A percentile compares a stretch with the other conserved stretches of the same genome.
phyloP scores from a whole-genome alignment of 2,113 vertebrate species.

The Thunnus maccoyii region DNA sequence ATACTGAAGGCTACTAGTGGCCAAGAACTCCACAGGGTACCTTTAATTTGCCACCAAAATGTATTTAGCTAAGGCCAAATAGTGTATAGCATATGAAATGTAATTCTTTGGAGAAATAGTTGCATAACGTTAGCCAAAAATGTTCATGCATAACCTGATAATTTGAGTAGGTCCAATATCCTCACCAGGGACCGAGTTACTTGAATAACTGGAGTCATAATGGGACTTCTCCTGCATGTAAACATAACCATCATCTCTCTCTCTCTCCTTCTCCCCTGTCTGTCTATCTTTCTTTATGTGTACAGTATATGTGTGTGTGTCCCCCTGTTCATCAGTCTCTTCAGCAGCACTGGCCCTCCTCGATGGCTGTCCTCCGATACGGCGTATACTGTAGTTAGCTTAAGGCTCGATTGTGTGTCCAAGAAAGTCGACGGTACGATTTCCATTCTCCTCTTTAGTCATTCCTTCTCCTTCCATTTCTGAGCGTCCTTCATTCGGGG shows the following conservation, averaged over 20 bases:
- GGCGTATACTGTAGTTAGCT: slow-evolving; percentile 86
- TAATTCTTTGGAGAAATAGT: not conserved
- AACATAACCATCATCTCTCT: slow-evolving; percentile 23
- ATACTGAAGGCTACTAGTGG: not conserved
- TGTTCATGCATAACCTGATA: not conserved
- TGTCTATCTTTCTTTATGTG: not conserved
- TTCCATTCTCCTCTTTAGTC: slow-evolving; percentile 51
- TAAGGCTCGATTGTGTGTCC: slow-evolving; percentile 94
- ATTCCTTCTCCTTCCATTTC: slow-evolving; percentile 41
- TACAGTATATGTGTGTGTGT: slow-evolving; percentile 10
- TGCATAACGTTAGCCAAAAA: not conserved
- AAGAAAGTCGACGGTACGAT: slow-evolving; percentile 79
- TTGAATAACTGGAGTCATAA: not conserved
- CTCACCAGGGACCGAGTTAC: not conserved
- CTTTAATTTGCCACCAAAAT: not conserved
- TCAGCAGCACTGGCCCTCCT: slow-evolving; percentile 88
- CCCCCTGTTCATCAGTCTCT: slow-evolving; percentile 67
- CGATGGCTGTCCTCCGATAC: slow-evolving; percentile 95
- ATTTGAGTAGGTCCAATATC: not conserved
- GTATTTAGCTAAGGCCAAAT: not conserved
- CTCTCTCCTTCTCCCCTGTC: not conserved
- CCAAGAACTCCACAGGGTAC: not conserved
- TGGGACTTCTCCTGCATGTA: slow-evolving; percentile 26
- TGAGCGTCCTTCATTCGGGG: slow-evolving; percentile 50
- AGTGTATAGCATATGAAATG: not conserved